A percentile compares a stretch with the other conserved stretches of the same genome.
Conservation (phyloP, 2,888 invertebrate species). For the Chironomus riparius region DNA sequence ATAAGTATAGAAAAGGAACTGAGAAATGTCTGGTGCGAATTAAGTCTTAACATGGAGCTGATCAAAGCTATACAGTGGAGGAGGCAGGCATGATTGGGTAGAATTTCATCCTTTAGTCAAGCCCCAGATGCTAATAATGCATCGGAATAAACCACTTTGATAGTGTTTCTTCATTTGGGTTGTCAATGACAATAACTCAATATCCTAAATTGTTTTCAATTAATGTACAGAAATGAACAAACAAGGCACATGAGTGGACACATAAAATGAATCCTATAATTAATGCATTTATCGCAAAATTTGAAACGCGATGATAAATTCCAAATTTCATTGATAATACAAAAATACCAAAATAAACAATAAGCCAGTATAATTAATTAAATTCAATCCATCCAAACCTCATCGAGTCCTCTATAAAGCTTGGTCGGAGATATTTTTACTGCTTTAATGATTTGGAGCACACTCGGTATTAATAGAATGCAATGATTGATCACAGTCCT, state of each 20-base stretch:
- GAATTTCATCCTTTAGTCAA: no score
- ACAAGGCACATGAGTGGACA: not conserved
- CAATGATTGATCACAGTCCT: slow-evolving; percentile 53
- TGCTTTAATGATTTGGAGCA: slow-evolving; percentile 48
- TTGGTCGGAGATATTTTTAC: slow-evolving; percentile 55
- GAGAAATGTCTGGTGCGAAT: not conserved
- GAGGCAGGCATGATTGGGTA: no score
- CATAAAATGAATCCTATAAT: no score
- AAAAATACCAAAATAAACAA: not conserved
- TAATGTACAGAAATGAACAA: not conserved
- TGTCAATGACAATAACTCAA: slow-evolving; percentile 5
- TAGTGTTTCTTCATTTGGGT: slow-evolving; percentile 19
- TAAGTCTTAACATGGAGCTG: no score
- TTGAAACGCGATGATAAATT: not conserved
- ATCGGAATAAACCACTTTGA: slow-evolving; percentile 24
- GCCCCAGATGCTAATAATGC: no score
- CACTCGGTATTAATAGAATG: slow-evolving; percentile 50
- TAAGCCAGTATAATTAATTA: not conserved
- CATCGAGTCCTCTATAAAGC: slow-evolving; percentile 47
- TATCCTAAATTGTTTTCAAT: slow-evolving; percentile 13
- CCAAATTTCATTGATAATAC: not conserved
- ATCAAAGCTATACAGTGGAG: no score
- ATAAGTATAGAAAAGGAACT: not conserved
- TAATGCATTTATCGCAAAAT: not conserved
- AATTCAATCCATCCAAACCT: slow-evolving; percentile 37